Evolutionary conservation across 2,888 invertebrate genomes (phyloP).

Genomic region (Deilephila porcellus): DNA sequence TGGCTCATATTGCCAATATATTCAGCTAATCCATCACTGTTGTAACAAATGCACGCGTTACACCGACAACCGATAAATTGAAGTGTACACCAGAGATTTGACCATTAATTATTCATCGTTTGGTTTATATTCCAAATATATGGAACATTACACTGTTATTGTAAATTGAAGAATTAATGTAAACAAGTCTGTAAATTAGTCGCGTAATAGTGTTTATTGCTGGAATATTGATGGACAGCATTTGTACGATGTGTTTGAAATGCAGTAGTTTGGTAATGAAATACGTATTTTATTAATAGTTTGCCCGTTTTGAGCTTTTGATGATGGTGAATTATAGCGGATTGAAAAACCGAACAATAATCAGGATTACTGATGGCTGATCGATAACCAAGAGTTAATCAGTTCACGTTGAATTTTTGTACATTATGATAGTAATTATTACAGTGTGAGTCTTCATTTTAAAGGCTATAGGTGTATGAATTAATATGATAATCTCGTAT

Average conservation of each 20-base stretch:
- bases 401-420: too few species aligned
- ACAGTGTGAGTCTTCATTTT: too few species aligned
- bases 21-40: conserved; percentile 24
- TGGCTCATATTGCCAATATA: neutral
- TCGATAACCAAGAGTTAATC: too few species aligned
- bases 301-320: too few species aligned
- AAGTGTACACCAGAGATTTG: conserved; percentile 18
- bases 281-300: too few species aligned
- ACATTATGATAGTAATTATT: too few species aligned
- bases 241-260: neutral
- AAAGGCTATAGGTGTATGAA: too few species aligned
- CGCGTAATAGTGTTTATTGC: neutral
- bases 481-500: too few species aligned
- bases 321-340: too few species aligned
- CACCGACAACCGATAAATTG: conserved; percentile 23
- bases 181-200: neutral
- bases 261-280: neutral
- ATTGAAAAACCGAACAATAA: too few species aligned
- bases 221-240: neutral
- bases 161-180: neutral
- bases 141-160: neutral
- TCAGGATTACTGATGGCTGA: too few species aligned
- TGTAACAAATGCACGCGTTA: conserved; percentile 17
- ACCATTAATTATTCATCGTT: conserved; percentile 19
- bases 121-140: conserved; percentile 7